phyloP scores from a whole-genome alignment of 2,113 vertebrate species.

The Ardeotis arabs region DNA sequence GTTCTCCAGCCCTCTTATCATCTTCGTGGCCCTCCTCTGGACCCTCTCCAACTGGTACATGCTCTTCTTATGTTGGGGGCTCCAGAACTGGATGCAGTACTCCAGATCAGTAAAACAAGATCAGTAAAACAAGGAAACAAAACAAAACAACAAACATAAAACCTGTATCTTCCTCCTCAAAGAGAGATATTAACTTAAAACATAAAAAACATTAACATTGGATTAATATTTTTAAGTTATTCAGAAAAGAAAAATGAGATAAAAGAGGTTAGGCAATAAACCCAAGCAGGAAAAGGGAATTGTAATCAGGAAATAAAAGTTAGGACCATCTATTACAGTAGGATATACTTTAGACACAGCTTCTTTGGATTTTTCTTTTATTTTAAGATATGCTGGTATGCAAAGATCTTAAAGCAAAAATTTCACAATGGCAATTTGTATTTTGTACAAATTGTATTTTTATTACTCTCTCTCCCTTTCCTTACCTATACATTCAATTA shows the following conservation, averaged over 20 bases:
- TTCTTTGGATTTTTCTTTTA: background rate
- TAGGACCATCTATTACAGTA: background rate
- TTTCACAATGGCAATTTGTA: background rate
- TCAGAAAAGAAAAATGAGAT: background rate
- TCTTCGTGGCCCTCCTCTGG: no score
- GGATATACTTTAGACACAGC: background rate
- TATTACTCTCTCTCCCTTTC: background rate
- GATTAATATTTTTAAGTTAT: background rate
- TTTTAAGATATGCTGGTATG: background rate
- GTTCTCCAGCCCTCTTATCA: no score
- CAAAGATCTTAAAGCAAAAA: background rate
- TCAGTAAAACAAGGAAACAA: background rate
- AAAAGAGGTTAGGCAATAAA: background rate
- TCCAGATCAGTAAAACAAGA: no score
- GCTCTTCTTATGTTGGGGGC: no score
- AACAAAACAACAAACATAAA: background rate
- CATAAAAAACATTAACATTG: background rate
- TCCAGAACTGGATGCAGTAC: no score
- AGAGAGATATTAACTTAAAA: background rate
- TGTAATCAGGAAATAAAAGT: background rate
- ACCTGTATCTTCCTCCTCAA: background rate
- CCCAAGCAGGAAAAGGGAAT: background rate
- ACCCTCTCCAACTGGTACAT: no score
- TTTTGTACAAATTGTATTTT: background rate
- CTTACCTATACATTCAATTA: background rate